Percentiles rank a stretch among this genome's conserved stretches.
These are phyloP conservation scores for Artibeus lituratus DNA, from an alignment of 2,797 vertebrate species.

Conservation along the genomic window DNA sequence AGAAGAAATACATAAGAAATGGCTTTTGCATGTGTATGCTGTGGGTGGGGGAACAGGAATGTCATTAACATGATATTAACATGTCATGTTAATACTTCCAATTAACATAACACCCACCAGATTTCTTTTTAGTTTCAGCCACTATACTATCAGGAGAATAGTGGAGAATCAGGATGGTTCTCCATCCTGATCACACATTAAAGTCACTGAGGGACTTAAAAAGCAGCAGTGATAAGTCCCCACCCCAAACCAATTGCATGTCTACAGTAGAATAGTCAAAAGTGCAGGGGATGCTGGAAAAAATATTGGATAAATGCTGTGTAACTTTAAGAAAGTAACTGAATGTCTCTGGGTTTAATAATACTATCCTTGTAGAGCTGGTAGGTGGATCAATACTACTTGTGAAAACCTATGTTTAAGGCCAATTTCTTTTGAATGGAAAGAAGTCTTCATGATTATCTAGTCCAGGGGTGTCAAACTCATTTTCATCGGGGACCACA, in stretches of 20 bases:
- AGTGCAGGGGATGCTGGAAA: not conserved
- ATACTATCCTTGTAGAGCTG: not conserved
- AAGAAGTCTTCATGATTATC: not conserved
- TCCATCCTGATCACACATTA: not conserved
- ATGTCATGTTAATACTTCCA: too few species aligned
- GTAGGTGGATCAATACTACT: not conserved
- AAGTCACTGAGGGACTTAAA: not conserved
- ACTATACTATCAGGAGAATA: too few species aligned
- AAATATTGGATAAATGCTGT: not conserved
- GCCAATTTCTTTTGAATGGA: not conserved
- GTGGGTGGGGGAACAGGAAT: not conserved
- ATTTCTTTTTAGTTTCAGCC: not conserved
- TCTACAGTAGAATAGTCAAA: not conserved
- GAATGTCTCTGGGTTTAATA: not conserved
- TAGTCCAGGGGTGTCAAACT: not conserved
- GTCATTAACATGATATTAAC: too few species aligned
- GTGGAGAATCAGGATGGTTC: too few species aligned
- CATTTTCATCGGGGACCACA: too few species aligned
- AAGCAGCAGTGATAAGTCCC: not conserved
- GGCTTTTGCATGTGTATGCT: not conserved
- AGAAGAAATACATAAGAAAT: not conserved
- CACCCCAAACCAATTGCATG: not conserved
- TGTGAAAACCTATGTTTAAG: not conserved
- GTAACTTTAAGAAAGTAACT: not conserved
- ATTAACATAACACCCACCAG: not conserved